These are phyloP conservation scores for Osmerus mordax DNA, from an alignment of 2,113 vertebrate genomes.

Conservation along the genomic window DNA sequence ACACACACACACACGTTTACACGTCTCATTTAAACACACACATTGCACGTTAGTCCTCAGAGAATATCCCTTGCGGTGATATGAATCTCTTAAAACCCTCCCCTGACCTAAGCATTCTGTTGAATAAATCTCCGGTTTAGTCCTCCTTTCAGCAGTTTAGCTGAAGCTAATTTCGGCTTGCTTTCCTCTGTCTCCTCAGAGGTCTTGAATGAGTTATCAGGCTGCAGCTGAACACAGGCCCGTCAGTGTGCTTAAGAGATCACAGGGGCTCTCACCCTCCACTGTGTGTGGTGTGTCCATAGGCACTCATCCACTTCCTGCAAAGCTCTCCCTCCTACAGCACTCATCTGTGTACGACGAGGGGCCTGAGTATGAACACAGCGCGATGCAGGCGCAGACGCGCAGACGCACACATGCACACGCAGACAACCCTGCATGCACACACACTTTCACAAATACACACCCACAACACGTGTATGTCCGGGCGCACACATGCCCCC, in stretches of 20 bases:
- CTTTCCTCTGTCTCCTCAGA: constrained; percentile 57
- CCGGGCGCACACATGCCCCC: constrained; percentile 4
- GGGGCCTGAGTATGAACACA: background rate
- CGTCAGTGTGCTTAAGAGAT: constrained; percentile 47
- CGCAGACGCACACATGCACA: constrained; percentile 1
- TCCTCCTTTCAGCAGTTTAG: constrained; percentile 73
- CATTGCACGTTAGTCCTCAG: constrained; percentile 55
- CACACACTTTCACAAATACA: constrained; percentile 13
- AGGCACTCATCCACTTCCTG: background rate
- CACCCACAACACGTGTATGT: background rate
- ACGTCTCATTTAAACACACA: background rate
- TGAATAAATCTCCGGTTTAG: constrained; percentile 79
- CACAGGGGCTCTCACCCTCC: constrained; percentile 45
- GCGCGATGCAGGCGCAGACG: background rate
- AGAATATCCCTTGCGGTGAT: constrained; percentile 64
- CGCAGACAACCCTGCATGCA: background rate
- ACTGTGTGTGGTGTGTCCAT: constrained; percentile 20
- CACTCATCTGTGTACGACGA: background rate
- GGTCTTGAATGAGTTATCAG: constrained; percentile 65
- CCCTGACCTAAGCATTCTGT: constrained; percentile 75
- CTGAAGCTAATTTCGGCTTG: constrained; percentile 69
- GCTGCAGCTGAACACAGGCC: constrained; percentile 63
- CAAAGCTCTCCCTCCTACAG: background rate
- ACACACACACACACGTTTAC: background rate
- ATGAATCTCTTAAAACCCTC: constrained; percentile 77